These are phyloP conservation scores for Cataglyphis cursor DNA, from an alignment of 2,888 invertebrate genomes.

Conservation along the genomic window DNA sequence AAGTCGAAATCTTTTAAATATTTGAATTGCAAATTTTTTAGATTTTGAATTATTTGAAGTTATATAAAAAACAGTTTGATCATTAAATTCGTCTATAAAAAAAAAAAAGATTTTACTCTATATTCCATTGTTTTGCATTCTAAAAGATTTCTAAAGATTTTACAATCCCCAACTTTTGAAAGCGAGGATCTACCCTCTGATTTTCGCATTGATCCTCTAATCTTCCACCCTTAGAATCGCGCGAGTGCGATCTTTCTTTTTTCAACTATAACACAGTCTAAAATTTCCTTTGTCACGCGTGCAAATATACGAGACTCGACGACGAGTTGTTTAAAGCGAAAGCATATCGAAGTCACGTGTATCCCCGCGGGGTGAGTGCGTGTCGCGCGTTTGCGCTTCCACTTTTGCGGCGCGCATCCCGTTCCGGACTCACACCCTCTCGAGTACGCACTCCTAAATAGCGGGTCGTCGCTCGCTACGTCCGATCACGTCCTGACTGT, in stretches of 20 bases:
- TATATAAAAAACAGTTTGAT: constrained; percentile 17
- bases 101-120: not conserved
- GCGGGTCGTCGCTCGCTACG: constrained; percentile 46
- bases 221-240: not conserved
- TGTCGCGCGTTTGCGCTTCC: constrained; percentile 75
- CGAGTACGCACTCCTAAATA: constrained; percentile 70
- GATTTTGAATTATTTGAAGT: not conserved
- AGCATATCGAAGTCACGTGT: constrained; percentile 84
- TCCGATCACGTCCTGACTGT: constrained; percentile 67
- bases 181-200: not conserved
- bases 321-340: constrained; percentile 41
- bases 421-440: constrained; percentile 81
- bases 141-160: not conserved
- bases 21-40: not conserved
- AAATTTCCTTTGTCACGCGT: not conserved
- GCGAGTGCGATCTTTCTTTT: too few relatives aligned
- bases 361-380: constrained; percentile 75
- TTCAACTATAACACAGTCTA: constrained; percentile 9
- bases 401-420: constrained; percentile 75
- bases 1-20: not conserved
- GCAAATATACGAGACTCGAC: constrained; percentile 18
- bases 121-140: not conserved
- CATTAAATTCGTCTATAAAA: not conserved
- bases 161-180: not conserved
- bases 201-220: constrained; percentile 1